Evolutionary conservation across 1,140 invertebrate species (phyloP).

Genomic region (Drosophila orena): DNA sequence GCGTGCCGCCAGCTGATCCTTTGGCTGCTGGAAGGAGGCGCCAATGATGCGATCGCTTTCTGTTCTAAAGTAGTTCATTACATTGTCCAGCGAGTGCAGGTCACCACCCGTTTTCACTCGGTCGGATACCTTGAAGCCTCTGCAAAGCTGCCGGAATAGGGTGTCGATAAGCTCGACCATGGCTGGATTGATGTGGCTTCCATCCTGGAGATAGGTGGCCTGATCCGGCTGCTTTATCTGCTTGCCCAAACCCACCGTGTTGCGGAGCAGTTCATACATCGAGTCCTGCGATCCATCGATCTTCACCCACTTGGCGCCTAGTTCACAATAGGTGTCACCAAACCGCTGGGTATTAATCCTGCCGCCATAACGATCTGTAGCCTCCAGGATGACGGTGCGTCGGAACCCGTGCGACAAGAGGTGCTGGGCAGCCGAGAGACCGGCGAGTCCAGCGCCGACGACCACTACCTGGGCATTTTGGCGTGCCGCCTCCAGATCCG

Average conservation of each 20-base stretch:
- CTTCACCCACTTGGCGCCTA: constrained; percentile 87
- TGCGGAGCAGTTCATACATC: constrained; percentile 70
- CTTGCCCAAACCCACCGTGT: constrained; percentile 63
- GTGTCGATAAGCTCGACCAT: constrained; percentile 69
- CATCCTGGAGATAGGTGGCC: constrained; percentile 42
- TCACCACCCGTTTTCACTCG: constrained; percentile 56
- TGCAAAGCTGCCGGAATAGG: constrained; percentile 68
- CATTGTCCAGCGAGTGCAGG: constrained; percentile 70
- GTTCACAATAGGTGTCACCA: constrained; percentile 90
- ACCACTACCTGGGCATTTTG: constrained; percentile 88
- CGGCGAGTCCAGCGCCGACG: constrained; percentile 91
- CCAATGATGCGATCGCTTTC: constrained; percentile 63
- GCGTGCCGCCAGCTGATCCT: constrained; percentile 56
- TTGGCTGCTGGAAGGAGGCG: constrained; percentile 42
- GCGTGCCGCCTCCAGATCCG: constrained; percentile 55
- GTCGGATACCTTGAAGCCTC: constrained; percentile 61
- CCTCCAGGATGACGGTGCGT: constrained; percentile 90
- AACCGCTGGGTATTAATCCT: constrained; percentile 91
- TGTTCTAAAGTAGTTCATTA: constrained; percentile 71
- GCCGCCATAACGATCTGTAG: constrained; percentile 91
- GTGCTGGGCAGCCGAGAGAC: constrained; percentile 90
- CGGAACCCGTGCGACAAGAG: constrained; percentile 89
- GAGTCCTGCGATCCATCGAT: constrained; percentile 73
- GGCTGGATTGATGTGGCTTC: constrained; percentile 25
- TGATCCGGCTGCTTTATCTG: constrained; percentile 52